Evolutionary conservation across 2,797 vertebrate species (phyloP), one percentile per base, ranked within the genome.

Genomic region (Tauraco hartlaubi): DNA sequence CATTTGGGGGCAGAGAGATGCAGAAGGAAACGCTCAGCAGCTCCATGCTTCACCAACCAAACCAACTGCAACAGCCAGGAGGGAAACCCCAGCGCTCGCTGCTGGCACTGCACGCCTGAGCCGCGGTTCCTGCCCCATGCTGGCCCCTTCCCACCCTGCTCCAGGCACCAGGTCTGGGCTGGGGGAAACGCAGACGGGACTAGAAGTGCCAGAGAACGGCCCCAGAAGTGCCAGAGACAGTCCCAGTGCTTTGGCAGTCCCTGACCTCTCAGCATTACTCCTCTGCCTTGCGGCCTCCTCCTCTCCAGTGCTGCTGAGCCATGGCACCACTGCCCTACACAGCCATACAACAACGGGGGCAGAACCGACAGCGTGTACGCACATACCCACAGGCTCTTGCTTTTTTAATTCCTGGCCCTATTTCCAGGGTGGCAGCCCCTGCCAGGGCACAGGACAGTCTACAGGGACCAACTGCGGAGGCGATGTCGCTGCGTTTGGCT

Each of bases 331-430:
- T 44, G 64, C 54, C 51, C 82, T 37, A 64, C 33, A 17, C 14
- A 25, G 49, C n/a, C 48, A 61, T 9, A 1, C 31, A 44, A 48
- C 16, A 61, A n/a, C 2, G 22, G 15, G 9, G 31, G 48, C 29
- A 64, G 51, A 44, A 44, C 7, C 25, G 73, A 69, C 1, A 0
- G 31, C 2, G 3, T 1, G 3, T 12, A 41, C n/a, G 5, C 43
- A 35, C 56, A 52, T 43, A 41, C 14, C 2, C 0, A 0, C 26
- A 46, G 22, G 41, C 6, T 74, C 77, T 6, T 22, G 18, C 15
- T 41, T 80, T 44, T 76, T 74, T 26, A 44, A 55, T 79, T 73
- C 39, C 25, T 54, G 49, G 23, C 4, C 26, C 37, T 39, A 12
- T 35, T 84, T 37, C 29, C 68, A 64, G 15, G 21, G 21, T 6